These are phyloP conservation scores for Chrosomus eos DNA, from an alignment of 2,797 vertebrate genomes.

Conservation along the genomic window DNA sequence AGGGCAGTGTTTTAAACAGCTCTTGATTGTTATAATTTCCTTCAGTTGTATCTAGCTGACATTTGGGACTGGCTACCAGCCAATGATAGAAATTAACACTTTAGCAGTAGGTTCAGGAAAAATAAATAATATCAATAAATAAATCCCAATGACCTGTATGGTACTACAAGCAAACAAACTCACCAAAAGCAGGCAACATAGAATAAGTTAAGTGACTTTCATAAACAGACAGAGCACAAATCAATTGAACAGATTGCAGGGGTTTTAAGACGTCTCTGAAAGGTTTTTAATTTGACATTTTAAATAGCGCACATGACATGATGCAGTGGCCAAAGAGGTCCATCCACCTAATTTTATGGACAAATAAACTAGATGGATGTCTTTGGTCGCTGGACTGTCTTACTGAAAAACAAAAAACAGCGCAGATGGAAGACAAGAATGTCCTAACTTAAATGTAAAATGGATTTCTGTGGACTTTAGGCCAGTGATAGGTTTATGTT, in stretches of 20 bases:
- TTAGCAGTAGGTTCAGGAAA: not conserved
- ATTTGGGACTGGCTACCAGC: not conserved
- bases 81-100: not conserved
- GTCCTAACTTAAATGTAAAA: not conserved
- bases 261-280: too few species aligned
- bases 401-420: not conserved
- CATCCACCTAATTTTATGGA: not conserved
- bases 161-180: not conserved
- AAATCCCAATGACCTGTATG: not conserved
- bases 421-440: not conserved
- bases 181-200: not conserved
- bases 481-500: not conserved
- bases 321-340: not conserved
- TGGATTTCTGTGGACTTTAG: not conserved
- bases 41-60: constrained; percentile 60
- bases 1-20: constrained; percentile 49
- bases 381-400: not conserved
- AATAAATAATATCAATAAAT: not conserved
- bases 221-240: not conserved
- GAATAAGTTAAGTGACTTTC: not conserved
- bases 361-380: not conserved
- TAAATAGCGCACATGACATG: not conserved
- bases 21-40: constrained; percentile 60
- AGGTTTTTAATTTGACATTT: not conserved
- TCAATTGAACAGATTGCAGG: not conserved